Evolutionary conservation across 2,797 vertebrate species (phyloP).

Genomic region (Anableps anableps): DNA sequence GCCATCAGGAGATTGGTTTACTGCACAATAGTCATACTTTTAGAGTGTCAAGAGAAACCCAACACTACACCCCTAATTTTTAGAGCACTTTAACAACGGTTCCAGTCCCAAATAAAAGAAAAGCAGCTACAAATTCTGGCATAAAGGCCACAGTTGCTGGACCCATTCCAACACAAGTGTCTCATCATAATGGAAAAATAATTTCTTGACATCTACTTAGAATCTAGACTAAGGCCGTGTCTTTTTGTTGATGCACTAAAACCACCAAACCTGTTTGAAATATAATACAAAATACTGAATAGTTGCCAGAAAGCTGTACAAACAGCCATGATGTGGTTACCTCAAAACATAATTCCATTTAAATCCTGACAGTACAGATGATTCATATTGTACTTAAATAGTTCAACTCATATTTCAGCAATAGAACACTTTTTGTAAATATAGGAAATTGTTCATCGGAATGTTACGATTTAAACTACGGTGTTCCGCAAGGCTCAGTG

Average conservation of each 20-base stretch:
- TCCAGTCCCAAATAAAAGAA: no score
- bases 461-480: neutral
- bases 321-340: neutral
- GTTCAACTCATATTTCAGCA: neutral
- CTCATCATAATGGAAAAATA: no score
- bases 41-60: no score
- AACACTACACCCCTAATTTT: no score
- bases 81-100: no score
- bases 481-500: neutral
- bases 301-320: neutral
- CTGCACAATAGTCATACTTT: no score
- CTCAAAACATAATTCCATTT: neutral
- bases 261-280: neutral
- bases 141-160: no score
- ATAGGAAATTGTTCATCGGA: neutral
- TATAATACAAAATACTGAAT: neutral
- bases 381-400: neutral
- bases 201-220: no score
- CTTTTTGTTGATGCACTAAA: neutral
- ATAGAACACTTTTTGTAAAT: neutral
- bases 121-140: no score
- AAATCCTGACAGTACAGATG: neutral
- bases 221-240: neutral
- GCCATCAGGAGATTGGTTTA: no score
- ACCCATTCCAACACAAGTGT: no score